These are phyloP conservation scores for Drosophila nigritarsus DNA, from an alignment of 2,888 invertebrate species.

Conservation along the genomic window DNA sequence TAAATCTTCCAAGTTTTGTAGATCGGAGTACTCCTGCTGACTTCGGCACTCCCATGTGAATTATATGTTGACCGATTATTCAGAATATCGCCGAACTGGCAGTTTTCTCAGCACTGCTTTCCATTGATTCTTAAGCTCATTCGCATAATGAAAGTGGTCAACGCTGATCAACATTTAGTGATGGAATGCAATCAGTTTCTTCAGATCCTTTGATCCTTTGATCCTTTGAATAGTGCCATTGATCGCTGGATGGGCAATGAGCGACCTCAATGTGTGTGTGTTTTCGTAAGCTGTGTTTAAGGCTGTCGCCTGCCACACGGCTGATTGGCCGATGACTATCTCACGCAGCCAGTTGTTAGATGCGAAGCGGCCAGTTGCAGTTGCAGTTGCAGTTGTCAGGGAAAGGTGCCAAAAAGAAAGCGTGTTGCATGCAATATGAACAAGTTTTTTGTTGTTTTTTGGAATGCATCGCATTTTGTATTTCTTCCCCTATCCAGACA, in stretches of 20 bases:
- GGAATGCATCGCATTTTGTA: neutral
- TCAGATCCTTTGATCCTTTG: neutral
- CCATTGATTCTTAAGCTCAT: neutral
- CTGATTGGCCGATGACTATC: conserved; percentile 70
- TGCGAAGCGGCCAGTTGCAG: conserved; percentile 8
- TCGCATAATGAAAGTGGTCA: neutral
- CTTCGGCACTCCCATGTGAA: neutral
- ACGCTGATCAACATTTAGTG: neutral
- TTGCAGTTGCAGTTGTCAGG: neutral
- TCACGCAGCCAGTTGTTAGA: conserved; percentile 44
- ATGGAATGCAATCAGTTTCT: neutral
- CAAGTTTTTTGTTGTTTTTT: neutral
- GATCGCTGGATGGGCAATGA: neutral
- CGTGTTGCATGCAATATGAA: conserved; percentile 63
- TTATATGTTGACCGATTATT: neutral
- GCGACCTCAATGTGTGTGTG: conserved; percentile 53
- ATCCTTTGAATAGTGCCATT: conserved; percentile 7
- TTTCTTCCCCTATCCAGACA: neutral
- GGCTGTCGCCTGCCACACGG: conserved; percentile 40
- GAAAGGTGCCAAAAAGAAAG: conserved; percentile 43
- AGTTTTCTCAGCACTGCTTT: neutral
- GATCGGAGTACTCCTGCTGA: neutral
- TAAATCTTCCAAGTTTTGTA: too few relatives aligned
- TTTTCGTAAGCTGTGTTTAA: conserved; percentile 64
- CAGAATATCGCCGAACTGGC: neutral